These are phyloP conservation scores for Drosophila ercepeae DNA, from an alignment of 1,140 invertebrate species.

Conservation along the genomic window DNA sequence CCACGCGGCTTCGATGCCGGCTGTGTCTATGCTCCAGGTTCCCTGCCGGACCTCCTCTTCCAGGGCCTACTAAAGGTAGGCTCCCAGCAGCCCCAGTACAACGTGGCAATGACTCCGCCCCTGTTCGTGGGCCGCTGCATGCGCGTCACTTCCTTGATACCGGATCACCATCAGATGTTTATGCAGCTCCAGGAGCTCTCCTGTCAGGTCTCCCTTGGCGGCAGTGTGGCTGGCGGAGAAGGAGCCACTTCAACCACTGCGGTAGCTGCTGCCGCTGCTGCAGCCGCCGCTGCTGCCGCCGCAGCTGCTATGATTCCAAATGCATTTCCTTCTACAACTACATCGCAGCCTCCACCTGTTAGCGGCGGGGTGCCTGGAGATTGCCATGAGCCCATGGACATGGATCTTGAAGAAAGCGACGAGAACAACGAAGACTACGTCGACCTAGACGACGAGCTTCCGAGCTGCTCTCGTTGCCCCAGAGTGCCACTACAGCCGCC, in stretches of 20 bases:
- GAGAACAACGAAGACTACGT: not conserved
- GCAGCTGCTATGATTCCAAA: not conserved
- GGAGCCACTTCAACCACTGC: too few species aligned
- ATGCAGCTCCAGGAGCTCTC: not conserved
- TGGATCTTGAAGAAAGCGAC: not conserved
- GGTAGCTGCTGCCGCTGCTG: too few species aligned
- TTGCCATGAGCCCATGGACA: not conserved
- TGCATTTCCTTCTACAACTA: not conserved
- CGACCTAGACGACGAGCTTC: too few species aligned
- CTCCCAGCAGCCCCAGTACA: not conserved
- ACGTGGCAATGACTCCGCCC: constrained; percentile 15
- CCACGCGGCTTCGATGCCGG: constrained; percentile 28
- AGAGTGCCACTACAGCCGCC: not conserved
- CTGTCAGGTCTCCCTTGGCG: too few species aligned
- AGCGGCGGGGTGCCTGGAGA: not conserved
- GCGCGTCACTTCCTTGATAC: not conserved
- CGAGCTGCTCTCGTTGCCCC: not conserved
- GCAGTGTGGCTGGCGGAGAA: too few species aligned
- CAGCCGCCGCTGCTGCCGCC: not conserved
- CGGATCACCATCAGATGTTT: not conserved
- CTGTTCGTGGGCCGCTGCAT: constrained; percentile 35
- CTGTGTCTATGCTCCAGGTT: constrained; percentile 36
- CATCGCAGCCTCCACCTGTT: not conserved
- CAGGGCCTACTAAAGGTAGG: not conserved
- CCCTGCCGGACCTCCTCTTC: constrained; percentile 2